Evolutionary conservation across 1,140 invertebrate species (phyloP), one percentile per base, ranked within the genome.

Genomic region (Zaprionus camerounensis): DNA sequence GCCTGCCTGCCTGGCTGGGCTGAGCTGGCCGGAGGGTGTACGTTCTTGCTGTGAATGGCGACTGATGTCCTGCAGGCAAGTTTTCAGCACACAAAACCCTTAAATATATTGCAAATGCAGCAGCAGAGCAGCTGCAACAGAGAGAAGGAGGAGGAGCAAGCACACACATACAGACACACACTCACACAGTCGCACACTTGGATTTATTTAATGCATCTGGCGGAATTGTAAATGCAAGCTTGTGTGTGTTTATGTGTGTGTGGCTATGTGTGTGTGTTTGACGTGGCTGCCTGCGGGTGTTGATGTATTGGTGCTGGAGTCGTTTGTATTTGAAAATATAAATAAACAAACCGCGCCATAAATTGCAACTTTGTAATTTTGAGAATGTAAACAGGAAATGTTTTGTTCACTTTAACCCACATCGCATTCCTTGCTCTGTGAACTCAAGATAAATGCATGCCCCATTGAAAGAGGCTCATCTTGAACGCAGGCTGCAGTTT

Each of bases 341-440:
- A 81, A 84, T 81, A 80, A 80, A 69, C 82, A 80, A 87, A 76
- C 75, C 72, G 76, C 70, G 70, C 80, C 84, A 86, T 86, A 86
- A 88, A 88, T 86, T 87, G 80, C 80, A 87, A 87, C 80, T 82
- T 71, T 82, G 80, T 70, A 72, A 88, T 88, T 87, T 83, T 74
- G 67, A 69, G 68, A 88, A 86, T 78, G 84, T 88, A 86, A 86
- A 86, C 84, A 86, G 84, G 83, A 86, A 88, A 86, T 88, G 77
- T 88, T 88, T 86, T 86, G 66, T 69, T 67, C 44, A 56, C 69
- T 71, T 82, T 77, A 61, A 20, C 68, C 41, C 31, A 31, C 63
- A 41, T 59, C 13, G 15, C 68, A 64, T 62, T 66, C 62, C 13
- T 26, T 9, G 31, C 31, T 24, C 63, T 28, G n/a, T 15, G 46